These are phyloP conservation scores for Clepsis dumicolana DNA, from an alignment of 2,888 invertebrate species.

Conservation along the genomic window DNA sequence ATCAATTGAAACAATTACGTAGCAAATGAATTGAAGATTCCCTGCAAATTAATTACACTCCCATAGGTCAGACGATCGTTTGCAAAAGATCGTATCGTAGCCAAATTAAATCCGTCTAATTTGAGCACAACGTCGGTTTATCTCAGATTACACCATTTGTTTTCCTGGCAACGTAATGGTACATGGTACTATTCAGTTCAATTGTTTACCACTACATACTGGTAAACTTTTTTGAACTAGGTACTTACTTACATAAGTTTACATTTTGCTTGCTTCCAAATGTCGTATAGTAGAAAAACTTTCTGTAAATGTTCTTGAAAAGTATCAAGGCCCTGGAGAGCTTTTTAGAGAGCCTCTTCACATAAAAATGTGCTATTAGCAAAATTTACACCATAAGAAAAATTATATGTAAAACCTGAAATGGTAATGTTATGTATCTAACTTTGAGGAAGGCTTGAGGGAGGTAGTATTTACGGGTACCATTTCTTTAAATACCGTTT, in stretches of 20 bases:
- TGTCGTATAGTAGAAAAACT: slow-evolving; percentile 1
- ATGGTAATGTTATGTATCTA: slow-evolving; percentile 4
- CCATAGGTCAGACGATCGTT: slow-evolving; percentile 11
- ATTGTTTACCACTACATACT: too few relatives aligned
- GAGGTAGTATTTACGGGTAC: background rate
- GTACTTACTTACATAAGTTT: too few relatives aligned
- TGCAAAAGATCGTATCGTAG: slow-evolving; percentile 1
- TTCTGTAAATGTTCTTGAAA: slow-evolving; percentile 34
- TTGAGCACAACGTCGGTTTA: slow-evolving; percentile 26
- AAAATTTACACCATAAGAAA: slow-evolving; percentile 39
- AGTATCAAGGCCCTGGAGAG: slow-evolving; percentile 29
- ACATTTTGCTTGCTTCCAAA: too few relatives aligned
- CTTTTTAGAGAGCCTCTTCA: background rate
- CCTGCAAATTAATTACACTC: background rate
- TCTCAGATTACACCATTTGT: slow-evolving; percentile 35
- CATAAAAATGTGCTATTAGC: slow-evolving; percentile 43
- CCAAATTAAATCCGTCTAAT: slow-evolving; percentile 31
- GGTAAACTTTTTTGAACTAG: too few relatives aligned
- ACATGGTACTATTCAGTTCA: background rate
- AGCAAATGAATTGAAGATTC: background rate
- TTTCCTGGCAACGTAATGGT: background rate
- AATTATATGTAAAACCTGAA: background rate
- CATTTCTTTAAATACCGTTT: background rate
- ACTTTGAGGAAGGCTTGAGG: background rate
- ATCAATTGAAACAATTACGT: background rate